Base-by-base conservation (phyloP, 2,888 invertebrate species). In the Phrixothrix hirtus region DNA sequence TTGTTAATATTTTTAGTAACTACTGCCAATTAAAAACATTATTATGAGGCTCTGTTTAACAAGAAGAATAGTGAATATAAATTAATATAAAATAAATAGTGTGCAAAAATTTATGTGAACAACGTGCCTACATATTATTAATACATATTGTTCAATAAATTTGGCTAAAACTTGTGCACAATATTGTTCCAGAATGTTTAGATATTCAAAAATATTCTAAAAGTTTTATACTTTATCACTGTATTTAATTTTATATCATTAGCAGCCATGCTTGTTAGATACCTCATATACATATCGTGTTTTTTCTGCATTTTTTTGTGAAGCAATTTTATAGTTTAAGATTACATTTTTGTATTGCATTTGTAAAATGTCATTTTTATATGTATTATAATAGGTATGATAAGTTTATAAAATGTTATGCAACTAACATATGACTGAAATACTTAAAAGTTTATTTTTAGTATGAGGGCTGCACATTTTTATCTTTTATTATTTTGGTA, bases 21-120 rank as follows among this genome's bases (percentile, higher is more conserved):
- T 66, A 62, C 66, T 66, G 66, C 66, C 66, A 64, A 60, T 56
- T 54, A 57, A 58, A n/a, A 53, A 61, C 59, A 61, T 51, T 54
- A 35, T 50, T 54, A 53, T 60, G 57, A 46, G 53, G 63, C 59
- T 62, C 60, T 57, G 51, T 59, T 60, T 60, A 56, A 59, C 52
- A 57, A 50, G 42, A 57, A 56, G 42, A 51, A 58, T 58, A 62
- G 58, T 59, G 57, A 57, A 57, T 57, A 57, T 59, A 60, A 57
- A 56, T 60, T 52, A 57, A 62, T 63, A 56, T 60, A 10, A 21
- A 21, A 64, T 60, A 51, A 39, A 63, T 69, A 69, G 73, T 68
- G 70, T 73, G 72, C 70, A 72, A 68, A 72, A 69, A 69, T 71
- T 69, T 70, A 70, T 73, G 74, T 74, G 69, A 70, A 73, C 68